Evolutionary conservation across 2,797 vertebrate species (phyloP).

Genomic region (Xenopus petersii): DNA sequence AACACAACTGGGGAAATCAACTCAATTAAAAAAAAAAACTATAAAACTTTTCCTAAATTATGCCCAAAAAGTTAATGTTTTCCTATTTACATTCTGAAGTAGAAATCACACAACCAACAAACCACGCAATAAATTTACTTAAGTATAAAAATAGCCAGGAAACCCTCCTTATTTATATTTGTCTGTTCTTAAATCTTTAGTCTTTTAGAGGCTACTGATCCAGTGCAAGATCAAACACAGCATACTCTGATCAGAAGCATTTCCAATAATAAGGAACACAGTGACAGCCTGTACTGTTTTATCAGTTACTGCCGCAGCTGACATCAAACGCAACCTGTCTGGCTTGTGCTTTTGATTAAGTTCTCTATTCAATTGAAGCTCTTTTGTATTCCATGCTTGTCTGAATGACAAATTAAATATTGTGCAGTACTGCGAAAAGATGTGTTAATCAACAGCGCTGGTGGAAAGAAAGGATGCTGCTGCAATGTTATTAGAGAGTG

Average conservation of each 20-base stretch:
- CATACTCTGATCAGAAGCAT: constrained; percentile 62
- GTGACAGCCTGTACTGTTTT: constrained; percentile 56
- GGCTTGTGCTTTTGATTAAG: constrained; percentile 62
- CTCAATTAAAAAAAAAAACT: too few species aligned
- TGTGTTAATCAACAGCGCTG: constrained; percentile 64
- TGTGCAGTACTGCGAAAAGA: constrained; percentile 58
- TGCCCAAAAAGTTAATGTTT: too few species aligned
- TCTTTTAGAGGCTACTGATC: constrained; percentile 61
- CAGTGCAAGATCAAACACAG: constrained; percentile 78
- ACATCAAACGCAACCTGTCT: constrained; percentile 64
- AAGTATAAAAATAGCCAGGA: constrained; percentile 20
- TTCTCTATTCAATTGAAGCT: constrained; percentile 57
- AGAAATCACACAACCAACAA: too few species aligned
- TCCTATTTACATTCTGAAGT: too few species aligned
- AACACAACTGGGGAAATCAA: too few species aligned
- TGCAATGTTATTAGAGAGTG: constrained; percentile 40
- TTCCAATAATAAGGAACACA: constrained; percentile 59
- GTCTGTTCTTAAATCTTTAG: constrained; percentile 21
- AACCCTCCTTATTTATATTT: constrained; percentile 22
- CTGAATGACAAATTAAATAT: constrained; percentile 65
- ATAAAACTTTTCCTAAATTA: too few species aligned
- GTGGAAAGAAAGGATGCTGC: constrained; percentile 57
- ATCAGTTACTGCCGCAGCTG: constrained; percentile 59
- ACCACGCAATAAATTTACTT: constrained; percentile 6
- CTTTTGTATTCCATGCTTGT: constrained; percentile 62